These are phyloP conservation scores for Pseudobourletiella spinata DNA, from an alignment of 1,140 invertebrate genomes.

Conservation along the genomic window DNA sequence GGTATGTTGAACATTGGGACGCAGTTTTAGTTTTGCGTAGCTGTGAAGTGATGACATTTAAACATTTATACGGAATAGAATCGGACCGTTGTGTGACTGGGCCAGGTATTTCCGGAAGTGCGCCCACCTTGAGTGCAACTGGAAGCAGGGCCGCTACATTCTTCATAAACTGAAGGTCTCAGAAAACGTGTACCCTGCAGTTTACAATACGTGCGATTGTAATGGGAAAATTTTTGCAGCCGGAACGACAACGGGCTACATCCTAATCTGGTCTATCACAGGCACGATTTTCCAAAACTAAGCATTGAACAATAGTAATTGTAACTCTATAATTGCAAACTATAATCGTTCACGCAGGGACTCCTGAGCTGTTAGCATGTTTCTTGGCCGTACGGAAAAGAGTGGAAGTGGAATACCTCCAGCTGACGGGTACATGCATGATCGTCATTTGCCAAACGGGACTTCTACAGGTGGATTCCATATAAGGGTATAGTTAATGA, in stretches of 20 bases:
- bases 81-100: conserved; percentile 12
- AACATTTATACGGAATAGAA: neutral
- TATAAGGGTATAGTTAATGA: no score
- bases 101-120: conserved; percentile 11
- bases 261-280: conserved; percentile 8
- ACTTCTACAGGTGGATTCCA: neutral
- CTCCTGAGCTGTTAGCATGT: neutral
- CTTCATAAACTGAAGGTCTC: conserved; percentile 10
- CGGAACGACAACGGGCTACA: neutral
- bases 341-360: no score
- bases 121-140: conserved; percentile 10
- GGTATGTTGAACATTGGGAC: no score
- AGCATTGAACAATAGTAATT: no score
- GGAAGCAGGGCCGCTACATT: conserved; percentile 9
- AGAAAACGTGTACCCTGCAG: neutral
- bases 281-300: conserved; percentile 7
- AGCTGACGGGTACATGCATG: neutral
- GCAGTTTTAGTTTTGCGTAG: no score
- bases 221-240: conserved; percentile 8
- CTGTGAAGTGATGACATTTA: neutral
- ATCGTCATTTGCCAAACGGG: conserved; percentile 3
- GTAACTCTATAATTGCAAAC: no score
- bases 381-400: neutral
- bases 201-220: conserved; percentile 4
- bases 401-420: conserved; percentile 7